Conservation (phyloP, 2,113 vertebrate species). For the Ramphastos sulfuratus region DNA sequence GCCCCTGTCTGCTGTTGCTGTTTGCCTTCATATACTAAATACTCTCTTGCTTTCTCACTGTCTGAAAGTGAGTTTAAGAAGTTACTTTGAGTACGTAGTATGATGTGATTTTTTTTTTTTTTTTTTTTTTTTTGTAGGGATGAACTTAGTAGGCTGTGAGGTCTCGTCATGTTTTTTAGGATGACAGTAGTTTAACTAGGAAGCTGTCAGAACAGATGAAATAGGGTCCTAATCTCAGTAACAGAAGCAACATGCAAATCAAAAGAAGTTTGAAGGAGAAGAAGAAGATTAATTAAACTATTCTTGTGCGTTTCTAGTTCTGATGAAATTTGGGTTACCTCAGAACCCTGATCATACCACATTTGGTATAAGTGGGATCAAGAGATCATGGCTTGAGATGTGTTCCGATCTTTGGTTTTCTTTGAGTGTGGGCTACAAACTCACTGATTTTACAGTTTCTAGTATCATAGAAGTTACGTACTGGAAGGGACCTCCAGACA, state of each 20-base stretch:
- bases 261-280: neutral
- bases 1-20: neutral
- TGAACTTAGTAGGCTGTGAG: neutral
- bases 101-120: neutral
- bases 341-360: neutral
- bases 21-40: neutral
- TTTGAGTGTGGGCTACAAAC: neutral
- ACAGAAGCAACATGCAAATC: neutral
- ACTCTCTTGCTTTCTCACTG: neutral
- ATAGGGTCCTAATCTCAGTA: neutral
- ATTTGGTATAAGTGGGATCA: accelerated
- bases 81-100: neutral
- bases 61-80: neutral
- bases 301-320: neutral
- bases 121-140: neutral
- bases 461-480: no score
- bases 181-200: neutral
- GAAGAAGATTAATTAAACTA: neutral
- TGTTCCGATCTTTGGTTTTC: neutral
- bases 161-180: neutral
- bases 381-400: neutral
- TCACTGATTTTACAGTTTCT: neutral
- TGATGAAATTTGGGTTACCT: neutral
- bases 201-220: neutral
- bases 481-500: no score